Evolutionary conservation across 2,797 vertebrate species (phyloP).

Genomic region (Hippoglossus hippoglossus): DNA sequence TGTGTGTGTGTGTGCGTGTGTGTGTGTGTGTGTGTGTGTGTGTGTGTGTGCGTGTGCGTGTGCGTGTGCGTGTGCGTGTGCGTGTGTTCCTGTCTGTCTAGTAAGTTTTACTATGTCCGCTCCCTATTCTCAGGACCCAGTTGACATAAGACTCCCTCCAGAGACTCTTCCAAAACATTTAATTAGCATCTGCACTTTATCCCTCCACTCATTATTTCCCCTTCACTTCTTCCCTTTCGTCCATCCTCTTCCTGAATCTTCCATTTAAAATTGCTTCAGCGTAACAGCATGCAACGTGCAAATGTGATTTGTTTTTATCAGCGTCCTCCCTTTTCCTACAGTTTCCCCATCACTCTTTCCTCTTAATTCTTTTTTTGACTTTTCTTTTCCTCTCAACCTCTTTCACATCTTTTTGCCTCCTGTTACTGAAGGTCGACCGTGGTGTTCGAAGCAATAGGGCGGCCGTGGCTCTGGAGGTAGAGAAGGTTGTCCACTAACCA

Average conservation of each 20-base stretch:
- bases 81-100: conserved; percentile 15
- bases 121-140: conserved; percentile 36
- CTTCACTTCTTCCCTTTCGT: conserved; percentile 19
- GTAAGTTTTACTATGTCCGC: conserved; percentile 39
- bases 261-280: not conserved
- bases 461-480: no score
- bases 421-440: conserved; percentile 5
- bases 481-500: no score
- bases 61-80: conserved; percentile 11
- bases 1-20: conserved; percentile 7
- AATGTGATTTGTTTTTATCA: conserved; percentile 19
- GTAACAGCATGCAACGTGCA: not conserved
- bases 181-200: conserved; percentile 68
- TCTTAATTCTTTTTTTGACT: conserved; percentile 69
- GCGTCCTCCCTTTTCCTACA: conserved; percentile 13
- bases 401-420: not conserved
- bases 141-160: conserved; percentile 31
- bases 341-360: conserved; percentile 24
- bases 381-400: conserved; percentile 17
- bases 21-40: conserved; percentile 1
- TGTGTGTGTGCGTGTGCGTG: conserved; percentile 24
- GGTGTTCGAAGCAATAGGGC: not conserved
- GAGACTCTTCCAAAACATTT: conserved; percentile 66
- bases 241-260: conserved; percentile 11
- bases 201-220: conserved; percentile 39